These are phyloP conservation scores for Harpegnathos saltator DNA, from an alignment of 1,140 invertebrate species.

Conservation along the genomic window DNA sequence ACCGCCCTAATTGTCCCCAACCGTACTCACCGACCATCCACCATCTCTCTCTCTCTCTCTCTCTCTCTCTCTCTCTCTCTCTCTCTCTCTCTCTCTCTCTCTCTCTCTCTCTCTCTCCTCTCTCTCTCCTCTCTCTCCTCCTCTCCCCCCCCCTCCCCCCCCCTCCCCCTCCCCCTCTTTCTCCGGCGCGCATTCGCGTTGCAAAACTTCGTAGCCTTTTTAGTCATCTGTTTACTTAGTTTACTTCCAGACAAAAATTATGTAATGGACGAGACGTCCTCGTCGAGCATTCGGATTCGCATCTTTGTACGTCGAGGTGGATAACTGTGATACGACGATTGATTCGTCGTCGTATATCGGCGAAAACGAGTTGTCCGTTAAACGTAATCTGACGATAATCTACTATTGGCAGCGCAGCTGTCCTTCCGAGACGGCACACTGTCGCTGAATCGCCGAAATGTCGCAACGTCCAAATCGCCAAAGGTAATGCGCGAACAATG, in stretches of 20 bases:
- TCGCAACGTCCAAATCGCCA: neutral
- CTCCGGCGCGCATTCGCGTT: conserved; percentile 1
- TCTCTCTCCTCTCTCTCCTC: no score
- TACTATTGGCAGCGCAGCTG: no score
- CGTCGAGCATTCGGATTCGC: neutral
- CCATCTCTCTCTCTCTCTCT: conserved; percentile 36
- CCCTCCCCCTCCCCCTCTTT: conserved; percentile 1
- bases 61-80: no score
- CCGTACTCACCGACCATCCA: conserved; percentile 66
- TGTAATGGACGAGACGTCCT: conserved; percentile 5
- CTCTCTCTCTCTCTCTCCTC: no score
- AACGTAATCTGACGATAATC: neutral
- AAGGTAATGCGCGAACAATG: neutral
- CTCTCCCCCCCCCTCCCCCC: no score
- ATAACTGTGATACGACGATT: neutral
- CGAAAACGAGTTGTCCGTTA: neutral
- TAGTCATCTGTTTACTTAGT: conserved; percentile 58
- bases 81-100: no score
- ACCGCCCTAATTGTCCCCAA: conserved; percentile 77
- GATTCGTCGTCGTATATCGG: neutral
- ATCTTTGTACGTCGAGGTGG: neutral
- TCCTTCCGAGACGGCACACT: neutral
- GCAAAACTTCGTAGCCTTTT: conserved; percentile 55
- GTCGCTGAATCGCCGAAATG: neutral
- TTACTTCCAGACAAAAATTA: conserved; percentile 25